Evolutionary conservation across 2,113 vertebrate genomes (phyloP).

Genomic region (Notothenia coriiceps): DNA sequence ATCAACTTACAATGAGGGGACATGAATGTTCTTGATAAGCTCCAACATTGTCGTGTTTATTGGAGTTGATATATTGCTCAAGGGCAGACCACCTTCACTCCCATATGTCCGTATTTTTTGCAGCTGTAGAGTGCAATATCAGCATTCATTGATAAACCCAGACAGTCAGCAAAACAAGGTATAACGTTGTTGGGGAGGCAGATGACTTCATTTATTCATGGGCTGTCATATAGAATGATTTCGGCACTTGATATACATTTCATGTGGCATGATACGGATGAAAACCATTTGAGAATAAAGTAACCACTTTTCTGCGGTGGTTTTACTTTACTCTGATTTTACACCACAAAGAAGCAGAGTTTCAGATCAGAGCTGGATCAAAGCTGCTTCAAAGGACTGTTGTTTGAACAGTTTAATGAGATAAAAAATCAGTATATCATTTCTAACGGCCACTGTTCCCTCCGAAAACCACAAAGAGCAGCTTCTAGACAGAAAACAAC

Average conservation of each 20-base stretch:
- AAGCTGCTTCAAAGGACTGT: slow-evolving; percentile 15
- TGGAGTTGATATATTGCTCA: slow-evolving; percentile 50
- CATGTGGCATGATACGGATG: background rate
- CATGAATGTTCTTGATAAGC: slow-evolving; percentile 33
- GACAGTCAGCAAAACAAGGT: slow-evolving; percentile 42
- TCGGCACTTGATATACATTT: slow-evolving; percentile 24
- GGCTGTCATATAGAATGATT: background rate
- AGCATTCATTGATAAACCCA: slow-evolving; percentile 45
- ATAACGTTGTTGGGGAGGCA: background rate
- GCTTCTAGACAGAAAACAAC: background rate
- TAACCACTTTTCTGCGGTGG: background rate
- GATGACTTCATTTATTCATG: background rate
- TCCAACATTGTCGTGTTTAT: slow-evolving; percentile 35
- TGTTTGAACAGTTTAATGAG: background rate
- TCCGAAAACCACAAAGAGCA: slow-evolving; percentile 13
- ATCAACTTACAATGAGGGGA: slow-evolving; percentile 12
- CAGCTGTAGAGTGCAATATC: slow-evolving; percentile 37
- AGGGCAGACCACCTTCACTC: slow-evolving; percentile 46
- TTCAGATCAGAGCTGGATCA: slow-evolving; percentile 6
- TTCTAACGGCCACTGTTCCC: background rate
- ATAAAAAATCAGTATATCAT: background rate
- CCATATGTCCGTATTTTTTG: background rate
- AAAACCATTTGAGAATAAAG: background rate
- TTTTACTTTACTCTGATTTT: slow-evolving; percentile 11
- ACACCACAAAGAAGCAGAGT: slow-evolving; percentile 21